phyloP scores from a whole-genome alignment of 2,113 vertebrate genomes.

The Gulo gulo region DNA sequence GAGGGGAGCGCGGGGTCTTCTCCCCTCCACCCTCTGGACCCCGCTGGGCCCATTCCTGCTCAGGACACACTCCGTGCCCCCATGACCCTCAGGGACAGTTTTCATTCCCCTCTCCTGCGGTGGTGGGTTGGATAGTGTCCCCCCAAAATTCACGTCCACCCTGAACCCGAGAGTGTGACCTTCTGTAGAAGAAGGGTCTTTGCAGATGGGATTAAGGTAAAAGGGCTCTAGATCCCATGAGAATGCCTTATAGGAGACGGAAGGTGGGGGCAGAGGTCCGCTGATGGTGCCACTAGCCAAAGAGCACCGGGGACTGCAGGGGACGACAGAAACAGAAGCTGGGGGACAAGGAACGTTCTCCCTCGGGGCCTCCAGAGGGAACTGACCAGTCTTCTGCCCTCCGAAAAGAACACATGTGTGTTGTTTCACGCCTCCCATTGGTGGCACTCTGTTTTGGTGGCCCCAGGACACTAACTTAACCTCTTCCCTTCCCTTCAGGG shows the following conservation, averaged over 20 bases:
- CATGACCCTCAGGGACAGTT: accelerated
- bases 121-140: not conserved
- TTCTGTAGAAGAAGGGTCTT: not conserved
- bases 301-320: accelerated
- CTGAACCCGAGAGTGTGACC: not conserved
- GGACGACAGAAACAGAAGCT: accelerated
- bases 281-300: accelerated
- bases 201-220: not conserved
- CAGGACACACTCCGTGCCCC: not conserved
- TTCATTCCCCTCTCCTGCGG: not conserved
- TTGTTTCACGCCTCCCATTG: not conserved
- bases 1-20: too few relatives aligned
- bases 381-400: not conserved
- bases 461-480: accelerated
- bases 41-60: not conserved
- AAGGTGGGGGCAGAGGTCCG: not conserved
- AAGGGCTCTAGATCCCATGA: not conserved
- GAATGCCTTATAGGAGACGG: not conserved
- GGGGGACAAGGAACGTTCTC: accelerated
- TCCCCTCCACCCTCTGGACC: not conserved
- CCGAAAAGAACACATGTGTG: not conserved
- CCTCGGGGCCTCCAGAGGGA: not conserved
- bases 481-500: not conserved
- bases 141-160: too few relatives aligned
- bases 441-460: not conserved